Evolutionary conservation across 2,113 vertebrate genomes (phyloP).

Genomic region (Heterotis niloticus): DNA sequence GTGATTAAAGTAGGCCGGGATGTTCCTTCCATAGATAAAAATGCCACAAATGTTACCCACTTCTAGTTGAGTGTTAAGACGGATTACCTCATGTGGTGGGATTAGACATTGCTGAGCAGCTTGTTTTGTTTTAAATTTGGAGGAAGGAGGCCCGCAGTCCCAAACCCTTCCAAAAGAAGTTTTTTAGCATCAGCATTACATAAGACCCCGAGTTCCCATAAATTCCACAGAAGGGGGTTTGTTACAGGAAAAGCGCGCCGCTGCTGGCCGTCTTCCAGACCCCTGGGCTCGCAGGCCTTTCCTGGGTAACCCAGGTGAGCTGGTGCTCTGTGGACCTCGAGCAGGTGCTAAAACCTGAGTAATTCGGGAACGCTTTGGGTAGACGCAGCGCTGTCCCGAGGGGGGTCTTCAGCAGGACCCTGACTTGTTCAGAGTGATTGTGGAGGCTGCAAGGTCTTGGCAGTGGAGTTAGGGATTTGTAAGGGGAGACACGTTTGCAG

Average conservation of each 20-base stretch:
- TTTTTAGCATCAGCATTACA: not conserved
- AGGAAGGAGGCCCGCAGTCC: constrained; percentile 36
- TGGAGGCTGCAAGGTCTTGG: no score
- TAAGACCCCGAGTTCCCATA: not conserved
- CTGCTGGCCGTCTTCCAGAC: not conserved
- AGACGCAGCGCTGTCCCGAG: not conserved
- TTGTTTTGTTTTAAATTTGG: constrained; percentile 50
- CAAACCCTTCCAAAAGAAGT: constrained; percentile 4
- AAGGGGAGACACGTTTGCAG: not conserved
- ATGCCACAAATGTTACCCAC: constrained; percentile 63
- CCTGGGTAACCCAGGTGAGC: not conserved
- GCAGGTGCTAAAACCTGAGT: not conserved
- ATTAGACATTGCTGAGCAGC: constrained; percentile 59
- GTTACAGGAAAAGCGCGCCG: not conserved
- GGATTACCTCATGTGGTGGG: constrained; percentile 57
- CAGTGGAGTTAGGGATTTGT: no score
- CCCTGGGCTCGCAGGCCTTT: not conserved
- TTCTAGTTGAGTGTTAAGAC: constrained; percentile 63
- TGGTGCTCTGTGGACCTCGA: not conserved
- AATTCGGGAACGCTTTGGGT: not conserved
- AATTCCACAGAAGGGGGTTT: constrained; percentile 1
- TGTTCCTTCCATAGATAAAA: constrained; percentile 73
- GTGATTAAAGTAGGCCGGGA: constrained; percentile 68
- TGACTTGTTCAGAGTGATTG: not conserved
- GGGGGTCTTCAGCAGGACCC: not conserved